Evolutionary conservation across 1,140 invertebrate species (phyloP), one percentile per base, ranked within the genome.

Genomic region (Cherax quadricarinatus): DNA sequence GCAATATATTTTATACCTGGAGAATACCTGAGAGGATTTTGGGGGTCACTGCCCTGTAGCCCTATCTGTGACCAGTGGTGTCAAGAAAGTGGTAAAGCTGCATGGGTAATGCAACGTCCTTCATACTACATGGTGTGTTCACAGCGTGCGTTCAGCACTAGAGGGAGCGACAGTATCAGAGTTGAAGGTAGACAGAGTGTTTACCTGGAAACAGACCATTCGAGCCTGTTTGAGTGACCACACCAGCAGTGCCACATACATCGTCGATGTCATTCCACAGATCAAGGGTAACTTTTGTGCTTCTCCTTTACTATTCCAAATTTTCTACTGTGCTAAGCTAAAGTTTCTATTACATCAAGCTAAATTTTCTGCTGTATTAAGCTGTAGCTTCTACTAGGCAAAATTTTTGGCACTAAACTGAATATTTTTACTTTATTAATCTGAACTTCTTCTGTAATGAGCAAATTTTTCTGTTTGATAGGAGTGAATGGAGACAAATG

Each of bases 261-360:
- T 88, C n/a, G 53, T 88, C 24, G 86, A 88, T 24, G 57, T 88
- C 86, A 57, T 88, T n/a, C 78, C 78, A 88, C 86, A 88, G 57
- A 88, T 88, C n/a, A 80, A 4, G 75, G 86, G 86, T 88, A 18
- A 48, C 16, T 21, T 83, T 10, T 30, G 21, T 60, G n/a, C 57
- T 18, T 66, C 18, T 21, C 21, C 18, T 66, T 66, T 16, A 60
- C 16, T 60, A 60, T 60, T 1, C 16, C 3, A 0, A 10, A 10
- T 16, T 66, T 66, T 66, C 12, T 66, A 16, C 4, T 9, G 16
- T 60, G 57, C 30, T 41, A 9, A 60, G 57, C 9, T 60, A 10
- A 60, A 60, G 9, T 60, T 60, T 60, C 9, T 60, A 1, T 16
- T 60, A 16, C 3, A 60, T 41, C 30, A 41, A 41, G 30, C 30